phyloP scores from a whole-genome alignment of 1,140 invertebrate species.

The Aphelinus certus region DNA sequence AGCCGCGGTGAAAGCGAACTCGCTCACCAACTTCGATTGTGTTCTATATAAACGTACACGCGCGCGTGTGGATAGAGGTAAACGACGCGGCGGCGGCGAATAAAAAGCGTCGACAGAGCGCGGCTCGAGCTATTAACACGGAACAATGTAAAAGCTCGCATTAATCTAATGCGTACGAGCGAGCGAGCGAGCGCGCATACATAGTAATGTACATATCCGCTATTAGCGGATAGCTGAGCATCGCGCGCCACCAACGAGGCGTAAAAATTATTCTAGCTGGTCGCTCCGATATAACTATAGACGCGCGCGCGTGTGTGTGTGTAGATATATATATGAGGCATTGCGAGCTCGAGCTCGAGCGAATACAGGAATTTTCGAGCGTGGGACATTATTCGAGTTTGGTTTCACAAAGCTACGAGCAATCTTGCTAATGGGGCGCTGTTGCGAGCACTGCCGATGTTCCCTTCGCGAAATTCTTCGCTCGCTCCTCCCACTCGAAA shows the following conservation, averaged over 20 bases:
- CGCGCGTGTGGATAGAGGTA: too few species aligned
- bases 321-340: not conserved
- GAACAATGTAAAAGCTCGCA: not conserved
- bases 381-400: slow-evolving; percentile 49
- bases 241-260: slow-evolving; percentile 19
- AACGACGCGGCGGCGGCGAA: too few species aligned
- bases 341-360: not conserved
- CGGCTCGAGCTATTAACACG: too few species aligned
- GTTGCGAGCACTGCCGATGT: slow-evolving; percentile 39
- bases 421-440: slow-evolving; percentile 60
- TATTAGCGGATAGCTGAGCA: not conserved
- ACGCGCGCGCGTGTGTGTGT: not conserved
- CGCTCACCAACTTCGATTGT: too few species aligned
- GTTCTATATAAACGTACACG: too few species aligned
- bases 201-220: slow-evolving; percentile 4
- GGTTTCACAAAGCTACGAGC: slow-evolving; percentile 50
- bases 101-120: too few species aligned
- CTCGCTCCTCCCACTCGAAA: slow-evolving; percentile 1
- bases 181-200: too few species aligned
- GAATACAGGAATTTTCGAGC: slow-evolving; percentile 29
- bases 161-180: not conserved
- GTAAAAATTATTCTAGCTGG: slow-evolving; percentile 33
- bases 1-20: too few species aligned
- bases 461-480: slow-evolving; percentile 50
- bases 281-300: not conserved